Conservation (phyloP, 35 echinoderm and acorn worm genomes). For the Ptychodera flava region DNA sequence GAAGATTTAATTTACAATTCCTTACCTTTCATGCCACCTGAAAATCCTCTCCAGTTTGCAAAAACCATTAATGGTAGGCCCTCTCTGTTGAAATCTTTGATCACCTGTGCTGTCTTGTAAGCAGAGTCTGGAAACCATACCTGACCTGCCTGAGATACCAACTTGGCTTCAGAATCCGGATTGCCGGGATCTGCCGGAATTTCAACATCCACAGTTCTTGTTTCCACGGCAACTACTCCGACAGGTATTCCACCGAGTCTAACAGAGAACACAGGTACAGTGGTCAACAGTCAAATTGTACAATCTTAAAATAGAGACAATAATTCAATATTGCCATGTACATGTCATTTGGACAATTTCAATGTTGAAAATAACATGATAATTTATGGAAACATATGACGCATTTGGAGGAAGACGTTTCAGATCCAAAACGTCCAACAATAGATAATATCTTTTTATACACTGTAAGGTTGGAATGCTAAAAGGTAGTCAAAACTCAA, state of each 20-base stretch:
- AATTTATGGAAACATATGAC: no score
- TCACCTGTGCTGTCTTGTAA: slow-evolving; percentile 97
- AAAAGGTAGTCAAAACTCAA: no score
- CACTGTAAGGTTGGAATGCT: no score
- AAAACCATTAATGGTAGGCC: slow-evolving; percentile 88
- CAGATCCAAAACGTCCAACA: no score
- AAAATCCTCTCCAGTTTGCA: slow-evolving; percentile 99
- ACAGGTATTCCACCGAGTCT: slow-evolving; percentile 95
- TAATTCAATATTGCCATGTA: no score
- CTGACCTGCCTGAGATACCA: slow-evolving; percentile 80
- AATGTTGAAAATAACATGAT: no score
- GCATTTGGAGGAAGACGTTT: no score
- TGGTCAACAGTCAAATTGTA: no score
- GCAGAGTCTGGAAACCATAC: slow-evolving; percentile 98
- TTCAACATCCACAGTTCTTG: slow-evolving; percentile 80
- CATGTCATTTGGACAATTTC: no score
- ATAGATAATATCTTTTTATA: no score
- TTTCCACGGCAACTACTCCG: slow-evolving; percentile 89
- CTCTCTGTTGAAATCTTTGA: slow-evolving; percentile 86
- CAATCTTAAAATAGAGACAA: no score
- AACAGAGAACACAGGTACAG: background rate
- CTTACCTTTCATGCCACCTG: slow-evolving; percentile 98
- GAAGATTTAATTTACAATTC: background rate
- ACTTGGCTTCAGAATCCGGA: slow-evolving; percentile 91
- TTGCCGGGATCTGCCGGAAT: slow-evolving; percentile 98